A percentile compares a stretch with the other conserved stretches of the same genome.
phyloP scores from a whole-genome alignment of 2,888 invertebrate species.

The Slavum lentiscoides region DNA sequence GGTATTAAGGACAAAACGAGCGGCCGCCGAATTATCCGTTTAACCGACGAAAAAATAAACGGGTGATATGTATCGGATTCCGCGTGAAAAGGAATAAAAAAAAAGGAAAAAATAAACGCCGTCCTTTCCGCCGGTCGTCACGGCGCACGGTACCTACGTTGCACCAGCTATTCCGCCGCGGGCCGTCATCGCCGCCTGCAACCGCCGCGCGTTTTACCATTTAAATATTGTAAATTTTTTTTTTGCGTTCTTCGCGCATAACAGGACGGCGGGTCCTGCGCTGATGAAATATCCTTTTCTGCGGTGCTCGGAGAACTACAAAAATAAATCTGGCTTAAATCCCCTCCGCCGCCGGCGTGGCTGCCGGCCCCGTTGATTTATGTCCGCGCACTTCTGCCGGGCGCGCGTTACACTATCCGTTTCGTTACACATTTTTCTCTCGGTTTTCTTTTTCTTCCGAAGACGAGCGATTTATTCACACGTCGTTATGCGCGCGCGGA shows the following conservation, averaged over 20 bases:
- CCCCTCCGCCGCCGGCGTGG: not conserved
- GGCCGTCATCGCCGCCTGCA: not conserved
- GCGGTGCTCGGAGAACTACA: constrained; percentile 26
- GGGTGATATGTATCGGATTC: constrained; percentile 50
- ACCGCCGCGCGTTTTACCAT: constrained; percentile 17
- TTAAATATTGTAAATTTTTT: constrained; percentile 49
- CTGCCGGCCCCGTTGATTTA: constrained; percentile 15
- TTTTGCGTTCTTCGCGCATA: not conserved
- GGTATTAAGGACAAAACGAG: no score
- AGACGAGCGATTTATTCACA: constrained; percentile 23
- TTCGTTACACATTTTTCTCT: not conserved
- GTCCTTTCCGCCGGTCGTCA: not conserved
- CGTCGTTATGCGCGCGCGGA: no score
- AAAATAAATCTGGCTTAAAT: constrained; percentile 52
- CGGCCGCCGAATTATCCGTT: constrained; percentile 32
- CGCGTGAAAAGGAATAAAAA: constrained; percentile 16
- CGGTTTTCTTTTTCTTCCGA: no score
- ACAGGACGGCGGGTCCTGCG: not conserved
- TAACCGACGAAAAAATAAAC: constrained; percentile 49
- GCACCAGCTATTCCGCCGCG: no score
- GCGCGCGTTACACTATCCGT: constrained; percentile 7
- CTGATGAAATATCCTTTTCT: constrained; percentile 50
- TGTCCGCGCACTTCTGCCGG: constrained; percentile 1
- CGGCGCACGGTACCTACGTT: no score
- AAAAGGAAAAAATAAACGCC: not conserved